Conservation (phyloP, 2,888 invertebrate species). For the Pteria penguin region DNA sequence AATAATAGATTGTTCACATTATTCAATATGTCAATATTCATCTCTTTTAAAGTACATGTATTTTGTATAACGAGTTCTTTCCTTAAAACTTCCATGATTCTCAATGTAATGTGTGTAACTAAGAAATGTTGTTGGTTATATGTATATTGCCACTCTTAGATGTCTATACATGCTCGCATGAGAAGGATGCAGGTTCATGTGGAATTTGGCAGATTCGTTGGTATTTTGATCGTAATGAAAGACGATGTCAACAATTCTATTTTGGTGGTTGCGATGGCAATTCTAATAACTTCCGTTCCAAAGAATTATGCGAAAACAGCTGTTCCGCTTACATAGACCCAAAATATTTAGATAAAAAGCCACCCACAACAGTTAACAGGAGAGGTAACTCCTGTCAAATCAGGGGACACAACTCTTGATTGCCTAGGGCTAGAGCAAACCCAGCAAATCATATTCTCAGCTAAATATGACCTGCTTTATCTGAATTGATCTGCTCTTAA, state of each 20-base stretch:
- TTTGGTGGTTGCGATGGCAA: slow-evolving; percentile 93
- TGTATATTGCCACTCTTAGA: neutral
- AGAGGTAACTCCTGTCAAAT: neutral
- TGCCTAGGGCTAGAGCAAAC: too few relatives aligned
- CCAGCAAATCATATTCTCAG: too few relatives aligned
- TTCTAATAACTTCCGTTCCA: slow-evolving; percentile 84
- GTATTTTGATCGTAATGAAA: slow-evolving; percentile 85
- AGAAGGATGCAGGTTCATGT: neutral
- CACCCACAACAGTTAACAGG: neutral
- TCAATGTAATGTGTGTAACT: too few relatives aligned
- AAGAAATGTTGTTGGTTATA: too few relatives aligned
- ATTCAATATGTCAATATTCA: too few relatives aligned
- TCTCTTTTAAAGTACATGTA: too few relatives aligned
- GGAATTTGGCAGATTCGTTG: slow-evolving; percentile 73
- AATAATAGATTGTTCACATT: too few relatives aligned
- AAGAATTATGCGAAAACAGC: slow-evolving; percentile 54
- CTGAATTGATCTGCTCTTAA: too few relatives aligned
- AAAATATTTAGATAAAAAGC: neutral
- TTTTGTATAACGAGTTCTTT: too few relatives aligned
- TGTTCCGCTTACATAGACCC: slow-evolving; percentile 35
- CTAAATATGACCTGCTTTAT: too few relatives aligned
- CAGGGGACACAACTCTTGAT: too few relatives aligned
- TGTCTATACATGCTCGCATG: neutral
- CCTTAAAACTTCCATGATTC: too few relatives aligned
- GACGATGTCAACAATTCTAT: slow-evolving; percentile 86